These are phyloP conservation scores for Neoitamus cyanurus DNA, from an alignment of 2,888 invertebrate genomes.

Conservation along the genomic window DNA sequence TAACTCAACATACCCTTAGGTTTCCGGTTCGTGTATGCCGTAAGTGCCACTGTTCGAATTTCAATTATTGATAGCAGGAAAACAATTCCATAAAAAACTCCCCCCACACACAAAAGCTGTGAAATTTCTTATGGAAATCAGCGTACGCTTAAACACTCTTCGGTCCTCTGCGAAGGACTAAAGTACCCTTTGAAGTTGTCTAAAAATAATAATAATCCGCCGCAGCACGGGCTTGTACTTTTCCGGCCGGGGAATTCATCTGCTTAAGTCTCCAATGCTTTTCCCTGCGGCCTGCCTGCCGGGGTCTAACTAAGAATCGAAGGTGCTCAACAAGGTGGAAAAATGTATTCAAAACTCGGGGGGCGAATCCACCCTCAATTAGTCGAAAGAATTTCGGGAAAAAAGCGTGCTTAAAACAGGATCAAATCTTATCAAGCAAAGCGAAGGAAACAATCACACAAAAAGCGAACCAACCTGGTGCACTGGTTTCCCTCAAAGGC, in stretches of 20 bases:
- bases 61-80: not conserved
- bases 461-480: slow-evolving; percentile 15
- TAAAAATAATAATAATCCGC: not conserved
- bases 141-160: not conserved
- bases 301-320: not conserved
- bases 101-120: not conserved
- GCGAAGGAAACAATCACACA: slow-evolving; percentile 38
- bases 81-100: not conserved
- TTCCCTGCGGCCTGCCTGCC: not conserved
- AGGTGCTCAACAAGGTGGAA: slow-evolving; percentile 33
- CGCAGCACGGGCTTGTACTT: not conserved
- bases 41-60: no score
- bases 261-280: not conserved
- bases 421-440: slow-evolving; percentile 39
- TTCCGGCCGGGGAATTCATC: not conserved
- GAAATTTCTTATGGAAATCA: not conserved
- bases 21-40: no score
- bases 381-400: not conserved
- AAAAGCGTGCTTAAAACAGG: slow-evolving; percentile 17
- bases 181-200: not conserved
- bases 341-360: slow-evolving; percentile 23
- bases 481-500: not conserved
- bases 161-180: not conserved
- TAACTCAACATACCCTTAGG: no score
- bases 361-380: slow-evolving; percentile 37